phyloP scores from a whole-genome alignment of 2,797 vertebrate genomes.

The Hephaestus fuliginosus region DNA sequence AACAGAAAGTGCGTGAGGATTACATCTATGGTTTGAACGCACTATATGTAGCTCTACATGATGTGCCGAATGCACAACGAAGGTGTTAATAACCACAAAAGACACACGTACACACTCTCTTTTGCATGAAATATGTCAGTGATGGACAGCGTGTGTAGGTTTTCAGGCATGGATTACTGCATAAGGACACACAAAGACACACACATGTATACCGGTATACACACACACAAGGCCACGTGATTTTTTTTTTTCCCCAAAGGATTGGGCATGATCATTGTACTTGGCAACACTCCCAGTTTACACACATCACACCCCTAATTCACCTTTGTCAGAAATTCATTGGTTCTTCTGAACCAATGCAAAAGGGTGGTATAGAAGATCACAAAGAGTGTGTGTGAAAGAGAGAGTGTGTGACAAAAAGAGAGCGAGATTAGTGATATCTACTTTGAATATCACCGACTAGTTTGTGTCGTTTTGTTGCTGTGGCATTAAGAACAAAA shows the following conservation, averaged over 20 bases:
- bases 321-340: constrained; percentile 81
- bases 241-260: constrained; percentile 42
- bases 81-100: constrained; percentile 31
- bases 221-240: constrained; percentile 42
- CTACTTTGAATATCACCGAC: constrained; percentile 69
- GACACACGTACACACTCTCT: background rate
- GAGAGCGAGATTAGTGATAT: constrained; percentile 63
- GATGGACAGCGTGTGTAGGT: background rate
- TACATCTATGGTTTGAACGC: constrained; percentile 20
- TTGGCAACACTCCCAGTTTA: constrained; percentile 74
- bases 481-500: constrained; percentile 78
- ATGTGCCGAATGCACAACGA: background rate
- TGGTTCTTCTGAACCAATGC: constrained; percentile 47
- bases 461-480: constrained; percentile 54
- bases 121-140: constrained; percentile 3
- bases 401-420: background rate
- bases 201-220: background rate
- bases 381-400: background rate
- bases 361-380: constrained; percentile 11
- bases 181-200: constrained; percentile 39
- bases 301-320: constrained; percentile 66
- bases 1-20: constrained; percentile 27
- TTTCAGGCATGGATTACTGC: constrained; percentile 39
- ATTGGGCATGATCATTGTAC: constrained; percentile 63
- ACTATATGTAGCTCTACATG: background rate